Evolutionary conservation across 2,888 invertebrate species (phyloP).

Genomic region (Oscheius sp.): DNA sequence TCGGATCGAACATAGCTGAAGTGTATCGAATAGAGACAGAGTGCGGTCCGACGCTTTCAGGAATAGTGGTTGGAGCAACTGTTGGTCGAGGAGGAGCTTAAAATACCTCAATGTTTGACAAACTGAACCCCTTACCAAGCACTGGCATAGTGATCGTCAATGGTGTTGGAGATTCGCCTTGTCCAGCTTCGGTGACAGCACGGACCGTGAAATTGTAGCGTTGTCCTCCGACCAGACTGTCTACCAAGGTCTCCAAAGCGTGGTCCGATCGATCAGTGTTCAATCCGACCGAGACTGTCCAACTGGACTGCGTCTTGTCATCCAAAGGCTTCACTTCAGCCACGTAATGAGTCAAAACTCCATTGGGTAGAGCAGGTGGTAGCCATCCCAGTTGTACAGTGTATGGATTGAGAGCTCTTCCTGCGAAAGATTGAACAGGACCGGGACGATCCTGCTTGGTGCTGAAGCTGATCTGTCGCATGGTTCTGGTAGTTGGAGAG

Average conservation of each 20-base stretch:
- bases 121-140: slow-evolving; percentile 43
- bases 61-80: slow-evolving; percentile 44
- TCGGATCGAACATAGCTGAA: slow-evolving; percentile 51
- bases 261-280: slow-evolving; percentile 47
- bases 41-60: slow-evolving; percentile 48
- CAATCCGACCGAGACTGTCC: slow-evolving; percentile 62
- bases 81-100: slow-evolving; percentile 66
- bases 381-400: slow-evolving; percentile 67
- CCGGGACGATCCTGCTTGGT: slow-evolving; percentile 68
- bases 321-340: slow-evolving; percentile 47
- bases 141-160: slow-evolving; percentile 63
- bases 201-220: slow-evolving; percentile 51
- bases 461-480: slow-evolving; percentile 61
- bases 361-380: slow-evolving; percentile 68
- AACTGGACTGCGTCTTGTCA: slow-evolving; percentile 21
- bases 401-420: slow-evolving; percentile 62
- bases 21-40: slow-evolving; percentile 47
- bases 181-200: slow-evolving; percentile 70
- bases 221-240: slow-evolving; percentile 66
- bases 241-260: slow-evolving; percentile 62
- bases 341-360: slow-evolving; percentile 66
- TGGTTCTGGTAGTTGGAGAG: slow-evolving; percentile 56
- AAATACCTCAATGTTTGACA: slow-evolving; percentile 15
- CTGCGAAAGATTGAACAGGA: slow-evolving; percentile 56
- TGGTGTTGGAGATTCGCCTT: slow-evolving; percentile 57